phyloP scores from a whole-genome alignment of 2,113 vertebrate genomes.

The Numenius arquata region DNA sequence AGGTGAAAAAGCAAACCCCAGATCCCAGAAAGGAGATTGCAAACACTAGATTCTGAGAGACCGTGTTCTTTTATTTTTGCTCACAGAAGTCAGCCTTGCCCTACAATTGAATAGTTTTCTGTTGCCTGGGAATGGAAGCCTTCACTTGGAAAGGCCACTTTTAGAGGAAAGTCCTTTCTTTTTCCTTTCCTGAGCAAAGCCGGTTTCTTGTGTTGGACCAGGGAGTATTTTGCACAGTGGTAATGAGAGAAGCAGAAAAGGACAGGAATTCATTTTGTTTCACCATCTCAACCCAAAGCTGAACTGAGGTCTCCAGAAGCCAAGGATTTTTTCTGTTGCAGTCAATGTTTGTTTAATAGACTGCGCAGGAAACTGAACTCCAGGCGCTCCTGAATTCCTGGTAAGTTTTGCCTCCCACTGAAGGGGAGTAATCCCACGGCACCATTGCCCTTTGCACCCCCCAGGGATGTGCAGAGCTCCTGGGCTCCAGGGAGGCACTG shows the following conservation, averaged over 20 bases:
- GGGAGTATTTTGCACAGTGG: not conserved
- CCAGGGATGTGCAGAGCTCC: not conserved
- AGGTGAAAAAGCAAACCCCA: not conserved
- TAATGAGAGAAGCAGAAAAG: slow-evolving; percentile 17
- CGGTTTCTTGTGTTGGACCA: not conserved
- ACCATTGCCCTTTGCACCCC: not conserved
- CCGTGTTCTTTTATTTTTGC: not conserved
- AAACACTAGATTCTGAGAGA: not conserved
- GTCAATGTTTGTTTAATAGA: not conserved
- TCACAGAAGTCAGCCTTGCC: not conserved
- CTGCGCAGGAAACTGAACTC: not conserved
- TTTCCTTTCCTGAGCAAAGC: not conserved
- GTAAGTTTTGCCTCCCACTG: not conserved
- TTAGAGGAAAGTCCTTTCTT: not conserved
- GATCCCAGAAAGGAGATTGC: not conserved
- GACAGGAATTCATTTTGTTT: not conserved
- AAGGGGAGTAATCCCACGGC: not conserved
- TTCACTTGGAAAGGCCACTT: not conserved
- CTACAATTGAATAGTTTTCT: not conserved
- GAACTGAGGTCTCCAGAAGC: slow-evolving; percentile 5
- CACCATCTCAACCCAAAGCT: not conserved
- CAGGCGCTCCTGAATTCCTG: not conserved
- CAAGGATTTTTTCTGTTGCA: not conserved
- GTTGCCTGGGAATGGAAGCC: not conserved
- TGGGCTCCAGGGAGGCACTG: not conserved